Evolutionary conservation across 2,113 vertebrate genomes (phyloP).

Genomic region (Empidonax alnorum): DNA sequence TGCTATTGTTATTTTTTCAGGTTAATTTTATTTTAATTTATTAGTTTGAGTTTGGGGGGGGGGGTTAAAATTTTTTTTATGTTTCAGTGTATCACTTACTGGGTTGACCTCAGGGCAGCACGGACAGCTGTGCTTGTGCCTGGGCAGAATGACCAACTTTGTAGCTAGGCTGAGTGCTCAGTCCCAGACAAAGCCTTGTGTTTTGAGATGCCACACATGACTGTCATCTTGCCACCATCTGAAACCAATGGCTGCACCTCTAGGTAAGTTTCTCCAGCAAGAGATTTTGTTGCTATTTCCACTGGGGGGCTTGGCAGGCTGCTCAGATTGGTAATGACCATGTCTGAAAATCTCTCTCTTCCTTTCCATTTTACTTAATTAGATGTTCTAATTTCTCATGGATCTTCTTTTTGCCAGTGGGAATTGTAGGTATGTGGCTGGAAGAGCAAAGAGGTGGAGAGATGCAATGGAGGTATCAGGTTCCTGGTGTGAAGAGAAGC

Average conservation of each 20-base stretch:
- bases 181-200: neutral
- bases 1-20: neutral
- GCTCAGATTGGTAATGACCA: neutral
- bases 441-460: neutral
- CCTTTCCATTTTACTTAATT: neutral
- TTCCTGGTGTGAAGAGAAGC: neutral
- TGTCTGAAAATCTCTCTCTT: neutral
- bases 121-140: neutral
- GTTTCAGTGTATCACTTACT: neutral
- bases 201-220: neutral
- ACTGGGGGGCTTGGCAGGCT: neutral
- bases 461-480: fast-evolving
- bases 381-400: neutral
- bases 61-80: neutral
- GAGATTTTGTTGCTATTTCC: neutral
- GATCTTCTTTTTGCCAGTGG: neutral
- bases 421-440: neutral
- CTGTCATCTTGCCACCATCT: neutral
- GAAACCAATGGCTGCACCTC: neutral
- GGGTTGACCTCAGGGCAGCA: neutral
- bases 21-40: too few relatives aligned
- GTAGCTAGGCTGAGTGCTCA: neutral
- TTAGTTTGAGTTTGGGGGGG: too few relatives aligned
- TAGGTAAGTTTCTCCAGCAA: neutral
- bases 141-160: neutral